phyloP scores from a whole-genome alignment of 2,113 vertebrate genomes.

The Osmerus mordax region DNA sequence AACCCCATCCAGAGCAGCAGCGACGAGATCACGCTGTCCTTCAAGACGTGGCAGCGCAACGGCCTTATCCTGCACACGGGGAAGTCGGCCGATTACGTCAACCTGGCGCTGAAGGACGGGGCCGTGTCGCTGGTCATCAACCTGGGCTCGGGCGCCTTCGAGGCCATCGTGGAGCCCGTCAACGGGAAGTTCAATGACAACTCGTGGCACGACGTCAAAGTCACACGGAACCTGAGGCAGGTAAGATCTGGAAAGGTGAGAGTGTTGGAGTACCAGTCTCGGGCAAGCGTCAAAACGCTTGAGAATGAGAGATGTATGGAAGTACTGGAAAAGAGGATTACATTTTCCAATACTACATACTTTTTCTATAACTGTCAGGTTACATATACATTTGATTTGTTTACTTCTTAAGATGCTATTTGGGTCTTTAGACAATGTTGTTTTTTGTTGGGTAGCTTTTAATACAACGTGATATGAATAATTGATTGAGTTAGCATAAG shows the following conservation, averaged over 20 bases:
- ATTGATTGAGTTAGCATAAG: too few species aligned
- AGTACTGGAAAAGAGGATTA: background rate
- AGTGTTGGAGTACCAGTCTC: background rate
- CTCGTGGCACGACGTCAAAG: conserved; percentile 97
- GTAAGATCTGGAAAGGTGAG: conserved; percentile 73
- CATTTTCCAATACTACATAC: too few species aligned
- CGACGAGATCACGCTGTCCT: conserved; percentile 96
- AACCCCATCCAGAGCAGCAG: conserved; percentile 99
- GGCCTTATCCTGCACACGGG: conserved; percentile 97
- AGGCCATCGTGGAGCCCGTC: conserved; percentile 96
- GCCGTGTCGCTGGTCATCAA: conserved; percentile 97
- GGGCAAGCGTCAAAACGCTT: background rate
- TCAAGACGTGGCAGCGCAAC: conserved; percentile 97
- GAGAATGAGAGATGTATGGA: background rate
- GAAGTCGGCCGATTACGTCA: conserved; percentile 98
- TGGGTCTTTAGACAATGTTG: too few species aligned
- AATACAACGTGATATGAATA: too few species aligned
- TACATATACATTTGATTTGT: too few species aligned
- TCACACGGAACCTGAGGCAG: conserved; percentile 97
- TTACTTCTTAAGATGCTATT: too few species aligned
- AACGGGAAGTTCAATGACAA: conserved; percentile 99
- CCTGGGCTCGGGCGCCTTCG: conserved; percentile 96
- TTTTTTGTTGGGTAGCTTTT: too few species aligned
- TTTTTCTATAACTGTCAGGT: too few species aligned
- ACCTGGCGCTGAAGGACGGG: conserved; percentile 95